phyloP scores from a whole-genome alignment of 2,797 vertebrate species.

The Diplodus puntazzo region DNA sequence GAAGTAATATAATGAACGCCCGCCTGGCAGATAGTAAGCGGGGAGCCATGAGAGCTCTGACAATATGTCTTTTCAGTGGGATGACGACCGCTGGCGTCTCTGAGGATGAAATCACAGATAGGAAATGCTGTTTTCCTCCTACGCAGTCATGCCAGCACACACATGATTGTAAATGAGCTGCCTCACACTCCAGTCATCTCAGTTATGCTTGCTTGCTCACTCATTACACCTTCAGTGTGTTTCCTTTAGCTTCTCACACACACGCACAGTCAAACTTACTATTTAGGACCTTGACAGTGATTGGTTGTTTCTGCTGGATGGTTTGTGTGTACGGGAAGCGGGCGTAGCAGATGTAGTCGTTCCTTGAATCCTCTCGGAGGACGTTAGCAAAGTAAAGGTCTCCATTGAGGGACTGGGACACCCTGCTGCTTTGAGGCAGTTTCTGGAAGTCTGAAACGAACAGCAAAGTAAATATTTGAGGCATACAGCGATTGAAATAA shows the following conservation, averaged over 20 bases:
- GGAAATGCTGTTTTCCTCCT: conserved; percentile 67
- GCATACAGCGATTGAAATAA: background rate
- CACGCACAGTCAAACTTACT: conserved; percentile 85
- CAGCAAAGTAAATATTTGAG: background rate
- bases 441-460: conserved; percentile 91
- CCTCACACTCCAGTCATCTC: background rate
- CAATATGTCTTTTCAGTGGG: conserved; percentile 79
- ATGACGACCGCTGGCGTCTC: conserved; percentile 61
- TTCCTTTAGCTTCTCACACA: conserved; percentile 1
- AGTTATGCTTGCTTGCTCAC: conserved; percentile 16
- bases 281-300: conserved; percentile 93
- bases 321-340: conserved; percentile 98
- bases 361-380: conserved; percentile 90
- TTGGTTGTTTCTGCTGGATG: conserved; percentile 99
- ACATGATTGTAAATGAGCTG: conserved; percentile 27
- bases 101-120: conserved; percentile 65
- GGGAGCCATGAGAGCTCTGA: conserved; percentile 46
- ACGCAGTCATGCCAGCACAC: conserved; percentile 49
- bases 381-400: conserved; percentile 99
- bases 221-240: conserved; percentile 28
- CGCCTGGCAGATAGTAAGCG: conserved; percentile 50
- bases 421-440: conserved; percentile 91
- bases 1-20: conserved; percentile 55
- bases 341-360: conserved; percentile 98
- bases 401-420: conserved; percentile 97